Evolutionary conservation across 2,888 invertebrate species (phyloP), one percentile per base, ranked within the genome.

Genomic region (Alcis repandata): DNA sequence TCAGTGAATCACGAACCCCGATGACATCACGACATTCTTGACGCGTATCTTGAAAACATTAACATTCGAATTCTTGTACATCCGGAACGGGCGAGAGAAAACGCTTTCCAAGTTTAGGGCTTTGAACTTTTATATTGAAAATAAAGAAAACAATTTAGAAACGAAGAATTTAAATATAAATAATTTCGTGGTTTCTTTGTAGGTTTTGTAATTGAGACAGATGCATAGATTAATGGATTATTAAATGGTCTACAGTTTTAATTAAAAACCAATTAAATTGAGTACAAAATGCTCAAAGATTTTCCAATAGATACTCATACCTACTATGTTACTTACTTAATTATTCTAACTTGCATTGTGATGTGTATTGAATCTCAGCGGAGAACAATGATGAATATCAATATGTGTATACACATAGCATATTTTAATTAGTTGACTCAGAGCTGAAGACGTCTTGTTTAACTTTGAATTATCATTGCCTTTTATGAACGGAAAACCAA

Each of bases 21-120:
- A 59, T 74, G 72, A 71, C 70, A 68, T 69, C 74, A 72, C 62
- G 67, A 56, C 68, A 72, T 74, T 74, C 74, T 62, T 59, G 46
- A 56, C 27, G 51, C 48, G 59, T 56, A 46, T 63, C 58, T 68
- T 62, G 33, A 38, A 57, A 58, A 59, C 66, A 66, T 68, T 64
- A 62, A 60, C 67, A 70, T 71, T 59, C 38, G 64, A 71, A 76
- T 74, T 71, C 74, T 72, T 69, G 10, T 51, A 72, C 71, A 76
- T 76, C 73, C 74, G 76, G 71, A 67, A 63, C 52, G 65, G 59
- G 51, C 36, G 48, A 64, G 59, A 65, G 67, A 60, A 63, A 65
- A 63, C 59, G 59, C 62, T 68, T 68, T 66, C 65, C 60, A 60
- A 57, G 36, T 62, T 36, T 63, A 58, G 68, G 68, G 63, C 59